These are phyloP conservation scores for Eubasilissa regina DNA, from an alignment of 1,140 invertebrate species.

Conservation along the genomic window DNA sequence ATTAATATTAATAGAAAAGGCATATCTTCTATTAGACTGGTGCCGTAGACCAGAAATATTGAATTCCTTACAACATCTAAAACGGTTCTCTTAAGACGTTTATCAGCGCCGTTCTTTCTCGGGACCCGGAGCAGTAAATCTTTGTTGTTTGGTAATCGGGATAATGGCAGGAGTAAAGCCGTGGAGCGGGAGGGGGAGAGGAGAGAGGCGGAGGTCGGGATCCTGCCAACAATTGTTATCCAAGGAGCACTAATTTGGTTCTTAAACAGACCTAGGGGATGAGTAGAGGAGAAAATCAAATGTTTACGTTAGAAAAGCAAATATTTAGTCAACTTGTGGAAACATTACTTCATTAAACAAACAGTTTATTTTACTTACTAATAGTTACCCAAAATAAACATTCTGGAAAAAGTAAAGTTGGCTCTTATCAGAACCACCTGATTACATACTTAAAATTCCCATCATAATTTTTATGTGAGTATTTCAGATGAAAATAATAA, in stretches of 20 bases:
- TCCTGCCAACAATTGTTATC: conserved; percentile 28
- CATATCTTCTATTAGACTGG: too few species aligned
- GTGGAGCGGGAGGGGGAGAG: background rate
- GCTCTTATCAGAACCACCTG: too few species aligned
- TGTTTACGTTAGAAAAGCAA: conserved; percentile 5
- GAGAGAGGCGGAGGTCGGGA: background rate
- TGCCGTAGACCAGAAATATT: too few species aligned
- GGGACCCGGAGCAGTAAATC: conserved; percentile 39
- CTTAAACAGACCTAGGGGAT: conserved; percentile 13
- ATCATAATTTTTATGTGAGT: too few species aligned
- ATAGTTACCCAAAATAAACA: too few species aligned
- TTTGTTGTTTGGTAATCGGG: conserved; percentile 43
- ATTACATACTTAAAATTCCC: too few species aligned
- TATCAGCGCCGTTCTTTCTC: conserved; percentile 37
- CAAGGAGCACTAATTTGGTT: conserved; percentile 35
- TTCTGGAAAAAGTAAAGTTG: too few species aligned
- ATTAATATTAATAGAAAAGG: too few species aligned
- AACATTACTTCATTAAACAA: conserved; percentile 5
- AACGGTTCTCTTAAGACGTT: conserved; percentile 12
- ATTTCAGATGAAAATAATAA: too few species aligned
- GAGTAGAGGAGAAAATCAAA: background rate
- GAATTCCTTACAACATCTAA: too few species aligned
- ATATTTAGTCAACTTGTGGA: conserved; percentile 25
- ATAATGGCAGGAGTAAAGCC: conserved; percentile 39
- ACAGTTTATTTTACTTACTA: background rate